These are phyloP conservation scores for Myiagra hebetior DNA, from an alignment of 2,113 vertebrate species.

Conservation along the genomic window DNA sequence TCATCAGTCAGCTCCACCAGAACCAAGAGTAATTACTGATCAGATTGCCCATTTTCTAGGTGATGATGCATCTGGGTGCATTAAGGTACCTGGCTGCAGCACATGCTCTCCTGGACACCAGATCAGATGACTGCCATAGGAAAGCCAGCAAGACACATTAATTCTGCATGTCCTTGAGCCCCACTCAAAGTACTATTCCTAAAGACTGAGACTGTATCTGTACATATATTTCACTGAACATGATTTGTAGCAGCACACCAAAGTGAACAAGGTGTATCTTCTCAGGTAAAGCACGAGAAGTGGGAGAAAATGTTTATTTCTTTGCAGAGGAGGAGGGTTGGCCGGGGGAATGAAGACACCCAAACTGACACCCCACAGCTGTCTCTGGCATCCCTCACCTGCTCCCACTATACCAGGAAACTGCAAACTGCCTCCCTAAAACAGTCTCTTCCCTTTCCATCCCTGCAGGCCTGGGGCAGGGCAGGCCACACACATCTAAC, in stretches of 20 bases:
- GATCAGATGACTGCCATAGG: not conserved
- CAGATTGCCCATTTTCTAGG: not conserved
- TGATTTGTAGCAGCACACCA: not conserved
- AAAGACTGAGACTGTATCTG: not conserved
- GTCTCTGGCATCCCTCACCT: not conserved
- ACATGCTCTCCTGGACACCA: not conserved
- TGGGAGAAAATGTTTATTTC: not conserved
- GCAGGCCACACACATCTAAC: not conserved
- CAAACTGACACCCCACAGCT: not conserved
- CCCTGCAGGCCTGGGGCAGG: not conserved
- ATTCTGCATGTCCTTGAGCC: not conserved
- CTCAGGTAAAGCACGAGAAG: not conserved
- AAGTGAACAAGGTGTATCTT: not conserved
- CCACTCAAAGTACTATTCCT: not conserved
- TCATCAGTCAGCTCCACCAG: not conserved
- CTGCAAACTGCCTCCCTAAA: not conserved
- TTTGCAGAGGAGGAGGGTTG: not conserved
- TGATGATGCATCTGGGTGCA: not conserved
- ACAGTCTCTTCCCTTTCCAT: not conserved
- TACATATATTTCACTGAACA: not conserved
- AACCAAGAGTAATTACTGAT: not conserved
- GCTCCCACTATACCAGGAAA: accelerated
- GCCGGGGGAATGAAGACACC: not conserved
- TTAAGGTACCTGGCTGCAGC: not conserved
- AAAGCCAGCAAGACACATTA: not conserved